phyloP scores from a whole-genome alignment of 2,113 vertebrate species.

The Aptenodytes patagonicus region DNA sequence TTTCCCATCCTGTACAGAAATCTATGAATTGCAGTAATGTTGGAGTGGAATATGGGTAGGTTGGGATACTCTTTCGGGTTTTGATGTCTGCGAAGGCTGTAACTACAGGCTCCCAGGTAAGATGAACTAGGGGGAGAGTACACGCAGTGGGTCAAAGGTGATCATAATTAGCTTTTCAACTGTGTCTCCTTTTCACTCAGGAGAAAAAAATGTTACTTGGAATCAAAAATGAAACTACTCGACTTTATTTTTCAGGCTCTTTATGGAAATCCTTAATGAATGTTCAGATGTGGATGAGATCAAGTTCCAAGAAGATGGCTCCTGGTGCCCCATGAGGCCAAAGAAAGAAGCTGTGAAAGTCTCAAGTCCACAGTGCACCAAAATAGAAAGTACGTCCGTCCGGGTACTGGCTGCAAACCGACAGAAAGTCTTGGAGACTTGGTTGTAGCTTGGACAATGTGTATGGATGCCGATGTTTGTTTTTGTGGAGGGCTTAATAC shows the following conservation, averaged over 20 bases:
- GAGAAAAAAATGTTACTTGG: not conserved
- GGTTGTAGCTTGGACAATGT: not conserved
- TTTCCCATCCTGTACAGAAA: not conserved
- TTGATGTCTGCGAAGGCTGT: not conserved
- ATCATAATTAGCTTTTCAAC: not conserved
- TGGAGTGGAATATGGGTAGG: too few relatives aligned
- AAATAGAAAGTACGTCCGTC: conserved; percentile 85
- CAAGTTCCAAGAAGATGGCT: conserved; percentile 95
- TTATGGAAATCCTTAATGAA: conserved; percentile 96
- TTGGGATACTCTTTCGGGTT: not conserved
- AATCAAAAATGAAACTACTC: not conserved
- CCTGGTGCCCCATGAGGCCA: conserved; percentile 97
- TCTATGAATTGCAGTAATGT: not conserved
- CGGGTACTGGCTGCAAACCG: not conserved
- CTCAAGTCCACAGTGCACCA: conserved; percentile 80
- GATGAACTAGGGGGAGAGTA: not conserved
- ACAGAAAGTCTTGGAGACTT: not conserved
- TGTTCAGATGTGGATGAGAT: conserved; percentile 97
- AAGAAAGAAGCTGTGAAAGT: conserved; percentile 91
- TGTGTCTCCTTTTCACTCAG: not conserved
- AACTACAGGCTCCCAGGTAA: not conserved
- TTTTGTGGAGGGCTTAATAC: not conserved
- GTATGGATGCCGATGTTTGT: not conserved
- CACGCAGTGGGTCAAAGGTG: not conserved
- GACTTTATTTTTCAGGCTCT: conserved; percentile 79